Base-by-base conservation (phyloP, 2,797 vertebrate species). In the Streptopelia turtur region DNA sequence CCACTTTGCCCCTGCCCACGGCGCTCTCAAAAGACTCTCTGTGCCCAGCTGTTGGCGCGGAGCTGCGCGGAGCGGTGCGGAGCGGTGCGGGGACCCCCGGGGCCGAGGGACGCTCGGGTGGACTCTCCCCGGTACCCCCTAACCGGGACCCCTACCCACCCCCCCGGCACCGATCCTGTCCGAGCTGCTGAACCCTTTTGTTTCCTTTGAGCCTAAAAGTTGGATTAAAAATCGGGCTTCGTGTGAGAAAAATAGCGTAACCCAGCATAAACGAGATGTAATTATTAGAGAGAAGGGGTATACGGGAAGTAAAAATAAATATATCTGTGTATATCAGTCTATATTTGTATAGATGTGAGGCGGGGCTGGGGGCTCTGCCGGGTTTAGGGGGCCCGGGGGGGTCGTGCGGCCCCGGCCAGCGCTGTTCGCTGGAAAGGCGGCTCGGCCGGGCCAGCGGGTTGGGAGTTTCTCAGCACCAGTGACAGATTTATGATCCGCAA, bases 401-500 rank as follows among this genome's bases (percentile, higher is more conserved):
- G 6, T 7, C 4, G 7, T 7, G 33, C 23, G 4, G 22, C 39
- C 81, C 56, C 49, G 0, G 10, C 47, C 16, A 16, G 50, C 4
- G 8, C 75, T 50, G 78, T 81, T 87, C 66, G 43, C 91, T 90
- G 66, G 87, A 75, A 74, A 93, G 91, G 95, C 56, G 4, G 74
- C 41, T 37, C 27, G 45, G 61, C 50, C 30, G 30, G 35, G 81
- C 60, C 87, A 87, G 88, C 80, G 86, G 95, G 92, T 89, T 94
- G 96, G 97, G 98, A 97, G 96, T 97, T 97, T 98, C 97, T 97
- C 95, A 96, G 97, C 87, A 90, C 97, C 98, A 87, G 90, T 98
- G 98, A 98, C 98, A 99, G 99, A 99, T 99, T 99, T 99, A 99
- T 98, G 99, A 99, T 97, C 97, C 82, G 94, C 98, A 98, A 98